A percentile compares a stretch with the other conserved stretches of the same genome.
Evolutionary conservation across 2,888 invertebrate species (phyloP).

Genomic region (Acanthosepion esculentum): DNA sequence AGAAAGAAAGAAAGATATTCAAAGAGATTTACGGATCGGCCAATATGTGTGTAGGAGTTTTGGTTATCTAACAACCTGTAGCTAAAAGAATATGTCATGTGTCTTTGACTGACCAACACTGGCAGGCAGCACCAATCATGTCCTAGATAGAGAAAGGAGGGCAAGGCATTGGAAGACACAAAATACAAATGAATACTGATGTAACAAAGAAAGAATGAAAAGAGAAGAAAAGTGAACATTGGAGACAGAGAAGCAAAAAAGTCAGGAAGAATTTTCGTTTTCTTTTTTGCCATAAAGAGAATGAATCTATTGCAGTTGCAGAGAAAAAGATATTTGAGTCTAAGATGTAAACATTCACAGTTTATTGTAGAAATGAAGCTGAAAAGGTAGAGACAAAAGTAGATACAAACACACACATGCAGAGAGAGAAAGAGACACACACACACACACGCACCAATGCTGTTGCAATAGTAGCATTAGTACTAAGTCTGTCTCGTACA

Average conservation of each 20-base stretch:
- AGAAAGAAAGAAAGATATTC: too few relatives aligned
- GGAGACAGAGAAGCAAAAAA: neutral
- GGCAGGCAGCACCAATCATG: neutral
- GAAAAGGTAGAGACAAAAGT: neutral
- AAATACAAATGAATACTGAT: neutral
- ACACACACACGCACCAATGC: neutral
- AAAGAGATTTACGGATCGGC: neutral
- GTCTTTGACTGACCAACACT: neutral
- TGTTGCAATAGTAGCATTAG: constrained; percentile 25
- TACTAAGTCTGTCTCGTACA: constrained; percentile 39
- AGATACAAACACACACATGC: neutral
- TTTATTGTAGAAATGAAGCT: neutral
- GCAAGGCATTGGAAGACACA: neutral
- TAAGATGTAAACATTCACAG: neutral
- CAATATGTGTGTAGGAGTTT: neutral
- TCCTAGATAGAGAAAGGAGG: constrained; percentile 33
- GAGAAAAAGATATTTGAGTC: neutral
- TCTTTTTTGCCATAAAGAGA: neutral
- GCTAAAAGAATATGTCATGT: constrained; percentile 1
- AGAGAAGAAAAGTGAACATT: neutral
- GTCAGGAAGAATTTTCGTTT: neutral
- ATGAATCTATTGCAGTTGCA: neutral
- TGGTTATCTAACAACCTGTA: neutral
- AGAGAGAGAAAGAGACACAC: neutral
- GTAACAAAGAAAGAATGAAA: neutral